These are phyloP conservation scores for Pantherophis vulpinus DNA, from an alignment of 2,797 vertebrate species.

Conservation along the genomic window DNA sequence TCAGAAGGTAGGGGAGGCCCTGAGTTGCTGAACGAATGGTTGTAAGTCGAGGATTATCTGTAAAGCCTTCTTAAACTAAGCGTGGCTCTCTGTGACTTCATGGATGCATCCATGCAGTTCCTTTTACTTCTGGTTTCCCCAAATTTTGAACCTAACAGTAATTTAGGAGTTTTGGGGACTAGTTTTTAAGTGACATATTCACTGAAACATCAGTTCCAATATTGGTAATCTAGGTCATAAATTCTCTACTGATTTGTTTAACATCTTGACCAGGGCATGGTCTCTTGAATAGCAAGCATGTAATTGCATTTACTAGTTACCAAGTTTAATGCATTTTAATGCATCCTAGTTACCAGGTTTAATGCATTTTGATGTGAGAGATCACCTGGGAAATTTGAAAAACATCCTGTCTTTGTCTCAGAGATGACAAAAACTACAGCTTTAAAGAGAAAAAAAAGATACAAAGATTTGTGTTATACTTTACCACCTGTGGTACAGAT, in stretches of 20 bases:
- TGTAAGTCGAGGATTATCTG: background rate
- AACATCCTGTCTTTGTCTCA: slow-evolving; percentile 33
- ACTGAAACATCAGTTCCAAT: slow-evolving; percentile 37
- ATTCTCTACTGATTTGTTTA: slow-evolving; percentile 25
- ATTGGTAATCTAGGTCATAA: slow-evolving; percentile 19
- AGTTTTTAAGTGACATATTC: slow-evolving; percentile 14
- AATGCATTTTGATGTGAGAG: slow-evolving; percentile 48
- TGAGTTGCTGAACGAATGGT: background rate
- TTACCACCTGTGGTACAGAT: slow-evolving; percentile 25
- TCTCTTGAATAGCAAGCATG: slow-evolving; percentile 48
- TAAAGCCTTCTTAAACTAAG: background rate
- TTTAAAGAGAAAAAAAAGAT: slow-evolving; percentile 22
- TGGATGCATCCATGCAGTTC: background rate
- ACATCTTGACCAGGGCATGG: slow-evolving; percentile 24
- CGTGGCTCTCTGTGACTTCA: too few species aligned
- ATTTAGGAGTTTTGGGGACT: background rate
- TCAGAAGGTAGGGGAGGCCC: background rate
- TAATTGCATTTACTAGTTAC: slow-evolving; percentile 54
- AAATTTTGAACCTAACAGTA: background rate
- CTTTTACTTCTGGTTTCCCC: background rate
- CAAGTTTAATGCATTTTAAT: slow-evolving; percentile 45
- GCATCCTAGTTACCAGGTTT: slow-evolving; percentile 45
- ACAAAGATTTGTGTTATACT: slow-evolving; percentile 20
- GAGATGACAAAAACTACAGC: slow-evolving; percentile 20
- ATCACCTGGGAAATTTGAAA: slow-evolving; percentile 41